A percentile compares a stretch with the other conserved stretches of the same genome.
Conservation (phyloP, 2,113 vertebrate species). For the Myotis davidii region DNA sequence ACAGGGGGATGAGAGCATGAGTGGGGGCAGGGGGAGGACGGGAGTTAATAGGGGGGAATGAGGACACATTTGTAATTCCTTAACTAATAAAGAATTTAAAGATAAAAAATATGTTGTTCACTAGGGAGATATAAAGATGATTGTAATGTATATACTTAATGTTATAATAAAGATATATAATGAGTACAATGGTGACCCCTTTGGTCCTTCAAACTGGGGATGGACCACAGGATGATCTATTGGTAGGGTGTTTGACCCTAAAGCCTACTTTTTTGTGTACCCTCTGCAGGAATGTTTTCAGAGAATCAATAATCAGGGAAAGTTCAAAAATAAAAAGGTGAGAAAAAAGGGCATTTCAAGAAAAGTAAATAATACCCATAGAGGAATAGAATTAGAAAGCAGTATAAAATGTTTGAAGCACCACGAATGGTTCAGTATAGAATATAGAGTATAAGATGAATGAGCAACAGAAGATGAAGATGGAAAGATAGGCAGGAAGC, state of each 20-base stretch:
- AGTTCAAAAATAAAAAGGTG: neutral
- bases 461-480: neutral
- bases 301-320: neutral
- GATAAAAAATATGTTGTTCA: neutral
- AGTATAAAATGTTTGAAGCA: neutral
- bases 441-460: neutral
- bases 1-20: too few relatives aligned
- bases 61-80: too few relatives aligned
- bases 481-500: neutral
- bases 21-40: too few relatives aligned
- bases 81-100: too few relatives aligned
- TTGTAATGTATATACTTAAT: neutral
- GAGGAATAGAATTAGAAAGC: neutral
- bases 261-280: neutral
- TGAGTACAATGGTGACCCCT: neutral
- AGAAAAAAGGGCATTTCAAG: neutral
- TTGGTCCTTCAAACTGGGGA: neutral
- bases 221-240: neutral
- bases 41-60: too few relatives aligned
- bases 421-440: neutral
- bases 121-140: neutral
- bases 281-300: neutral
- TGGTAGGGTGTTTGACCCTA: neutral
- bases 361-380: neutral
- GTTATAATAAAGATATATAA: neutral